phyloP scores from a whole-genome alignment of 1,140 invertebrate genomes.

The Penaeus chinensis region DNA sequence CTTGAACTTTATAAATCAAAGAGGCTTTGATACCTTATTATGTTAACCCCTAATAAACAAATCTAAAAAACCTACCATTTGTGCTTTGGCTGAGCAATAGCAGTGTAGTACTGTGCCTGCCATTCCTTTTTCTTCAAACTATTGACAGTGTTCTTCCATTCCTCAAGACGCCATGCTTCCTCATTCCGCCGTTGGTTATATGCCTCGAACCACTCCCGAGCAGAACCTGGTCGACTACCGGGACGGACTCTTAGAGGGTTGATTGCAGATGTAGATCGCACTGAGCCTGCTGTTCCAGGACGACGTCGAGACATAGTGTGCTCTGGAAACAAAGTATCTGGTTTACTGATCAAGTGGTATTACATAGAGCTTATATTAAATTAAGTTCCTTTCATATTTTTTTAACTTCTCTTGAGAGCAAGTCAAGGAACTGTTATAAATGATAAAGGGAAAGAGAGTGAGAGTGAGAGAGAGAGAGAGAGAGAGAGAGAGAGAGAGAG shows the following conservation, averaged over 20 bases:
- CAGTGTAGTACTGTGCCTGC: constrained; percentile 53
- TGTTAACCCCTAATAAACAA: background rate
- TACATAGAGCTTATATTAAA: background rate
- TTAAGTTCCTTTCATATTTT: background rate
- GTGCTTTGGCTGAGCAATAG: constrained; percentile 40
- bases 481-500: too few species aligned
- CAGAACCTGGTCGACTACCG: constrained; percentile 51
- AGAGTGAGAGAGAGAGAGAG: too few species aligned
- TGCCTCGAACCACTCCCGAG: constrained; percentile 48
- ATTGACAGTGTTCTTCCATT: constrained; percentile 50
- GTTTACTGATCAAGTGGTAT: background rate
- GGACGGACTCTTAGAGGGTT: constrained; percentile 47
- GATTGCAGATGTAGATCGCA: constrained; percentile 41
- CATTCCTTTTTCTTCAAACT: constrained; percentile 50
- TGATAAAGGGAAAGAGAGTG: too few species aligned
- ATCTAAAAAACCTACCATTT: constrained; percentile 19
- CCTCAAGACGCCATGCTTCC: constrained; percentile 53
- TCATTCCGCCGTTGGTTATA: constrained; percentile 52
- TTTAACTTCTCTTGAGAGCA: too few species aligned
- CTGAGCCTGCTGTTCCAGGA: constrained; percentile 45
- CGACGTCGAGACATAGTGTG: constrained; percentile 44
- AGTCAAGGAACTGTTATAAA: too few species aligned
- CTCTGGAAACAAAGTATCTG: too few species aligned
- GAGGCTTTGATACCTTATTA: background rate
- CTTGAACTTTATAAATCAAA: background rate